Base-by-base conservation (phyloP, 2,113 vertebrate species). In the Leucopternis melanops region DNA sequence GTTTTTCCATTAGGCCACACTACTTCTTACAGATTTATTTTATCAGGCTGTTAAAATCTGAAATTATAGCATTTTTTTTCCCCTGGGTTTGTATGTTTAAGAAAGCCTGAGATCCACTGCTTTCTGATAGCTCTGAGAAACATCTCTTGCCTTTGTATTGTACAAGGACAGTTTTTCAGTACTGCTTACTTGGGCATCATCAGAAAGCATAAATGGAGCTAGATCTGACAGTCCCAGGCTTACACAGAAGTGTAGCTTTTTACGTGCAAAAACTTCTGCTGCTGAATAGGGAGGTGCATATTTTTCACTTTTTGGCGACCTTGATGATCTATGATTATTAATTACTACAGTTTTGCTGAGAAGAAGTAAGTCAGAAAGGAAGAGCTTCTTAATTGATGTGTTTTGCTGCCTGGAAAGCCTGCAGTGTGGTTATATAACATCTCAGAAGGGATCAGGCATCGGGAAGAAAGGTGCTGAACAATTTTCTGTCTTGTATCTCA, bases 361-460 rank as follows among this genome's bases (percentile, higher is more conserved):
- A 78, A 75, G 50, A 83, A 88, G 40, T 84, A 86, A 96, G 80
- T 91, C 95, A 90, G 80, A 88, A 69, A 63, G 86, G 69, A 95
- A 87, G 29, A 81, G 44, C 67, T 92, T 5, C 95, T 81, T 90
- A 84, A 96, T 84, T 86, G 92, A 74, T 92, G 86, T 90, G 91
- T 94, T 96, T 95, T 88, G 69, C 77, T 91, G 90, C 86, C 78
- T 79, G 82, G 47, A 49, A 34, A 92, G 27, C 42, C 10, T 8
- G 54, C 36, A 2, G 15, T 10, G 55, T 25, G 27, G 13, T 96
- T 95, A 78, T 58, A 4, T 93, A 96, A 97, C 67, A 47, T 77
- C 59, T 90, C 82, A 58, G 2, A 69, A 58, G 81, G 75, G 58
- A 82, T 79, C 74, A 82, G 74, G 58, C 84, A 21, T 79, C 50